Evolutionary conservation across 2,113 vertebrate species (phyloP).

Genomic region (Protobothrops flavoviridis): DNA sequence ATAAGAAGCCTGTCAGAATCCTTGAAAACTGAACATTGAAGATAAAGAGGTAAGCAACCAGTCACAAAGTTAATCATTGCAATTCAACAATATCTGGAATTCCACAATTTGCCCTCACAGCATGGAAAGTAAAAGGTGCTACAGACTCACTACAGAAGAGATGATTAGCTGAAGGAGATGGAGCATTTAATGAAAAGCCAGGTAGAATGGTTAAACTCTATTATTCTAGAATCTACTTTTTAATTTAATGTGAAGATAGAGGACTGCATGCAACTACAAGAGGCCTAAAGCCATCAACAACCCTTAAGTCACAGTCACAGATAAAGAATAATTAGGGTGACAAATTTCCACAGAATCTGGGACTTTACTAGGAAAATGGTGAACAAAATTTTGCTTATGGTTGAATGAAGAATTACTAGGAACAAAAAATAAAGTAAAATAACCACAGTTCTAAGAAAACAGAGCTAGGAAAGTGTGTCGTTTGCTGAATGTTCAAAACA

Average conservation of each 20-base stretch:
- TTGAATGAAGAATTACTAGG: background rate
- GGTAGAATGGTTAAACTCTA: background rate
- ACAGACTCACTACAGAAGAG: background rate
- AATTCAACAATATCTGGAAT: background rate
- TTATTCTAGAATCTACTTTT: background rate
- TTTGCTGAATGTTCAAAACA: conserved; percentile 17
- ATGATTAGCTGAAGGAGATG: background rate
- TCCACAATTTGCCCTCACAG: background rate
- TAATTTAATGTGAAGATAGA: background rate
- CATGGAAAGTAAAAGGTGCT: background rate
- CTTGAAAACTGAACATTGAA: background rate
- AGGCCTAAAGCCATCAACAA: background rate
- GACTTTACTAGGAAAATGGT: background rate
- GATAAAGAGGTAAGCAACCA: background rate
- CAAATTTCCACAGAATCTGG: background rate
- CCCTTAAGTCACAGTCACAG: background rate
- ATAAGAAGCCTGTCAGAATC: background rate
- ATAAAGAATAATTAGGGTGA: background rate
- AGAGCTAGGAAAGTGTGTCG: background rate
- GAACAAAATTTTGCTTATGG: background rate
- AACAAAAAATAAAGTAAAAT: conserved; percentile 15
- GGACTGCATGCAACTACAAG: background rate
- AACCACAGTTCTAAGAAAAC: conserved; percentile 22
- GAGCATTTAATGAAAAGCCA: background rate
- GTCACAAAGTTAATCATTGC: background rate